phyloP scores from a whole-genome alignment of 2,113 vertebrate species.

The Lophotis ruficrista region DNA sequence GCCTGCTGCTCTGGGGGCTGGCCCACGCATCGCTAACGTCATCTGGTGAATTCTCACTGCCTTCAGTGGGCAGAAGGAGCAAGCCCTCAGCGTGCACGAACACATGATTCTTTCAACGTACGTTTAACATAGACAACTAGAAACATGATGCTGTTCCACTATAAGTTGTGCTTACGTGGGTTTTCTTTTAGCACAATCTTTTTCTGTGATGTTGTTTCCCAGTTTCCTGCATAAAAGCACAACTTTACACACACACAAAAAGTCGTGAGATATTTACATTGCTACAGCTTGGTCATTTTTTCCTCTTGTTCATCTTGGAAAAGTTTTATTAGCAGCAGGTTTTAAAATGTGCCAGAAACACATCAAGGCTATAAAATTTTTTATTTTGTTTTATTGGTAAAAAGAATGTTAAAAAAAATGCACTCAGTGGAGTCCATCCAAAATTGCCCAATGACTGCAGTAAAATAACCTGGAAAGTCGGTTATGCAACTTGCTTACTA shows the following conservation, averaged over 20 bases:
- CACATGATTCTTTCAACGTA: background rate
- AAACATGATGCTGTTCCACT: background rate
- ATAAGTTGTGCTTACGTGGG: background rate
- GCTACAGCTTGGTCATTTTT: constrained; percentile 23
- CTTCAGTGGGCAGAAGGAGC: background rate
- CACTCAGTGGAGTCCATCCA: background rate
- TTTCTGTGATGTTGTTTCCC: background rate
- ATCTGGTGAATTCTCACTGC: background rate
- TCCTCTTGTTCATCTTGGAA: constrained; percentile 18
- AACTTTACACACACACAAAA: background rate
- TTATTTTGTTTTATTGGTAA: constrained; percentile 48
- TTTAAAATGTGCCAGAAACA: constrained; percentile 39
- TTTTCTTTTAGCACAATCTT: background rate
- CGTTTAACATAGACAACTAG: background rate
- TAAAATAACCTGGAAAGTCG: constrained; percentile 40
- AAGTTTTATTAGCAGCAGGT: constrained; percentile 45
- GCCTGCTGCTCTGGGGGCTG: background rate
- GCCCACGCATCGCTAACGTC: background rate
- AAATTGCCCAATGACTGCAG: background rate
- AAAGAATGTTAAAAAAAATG: constrained; percentile 25
- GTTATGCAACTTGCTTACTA: background rate
- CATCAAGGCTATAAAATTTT: constrained; percentile 45
- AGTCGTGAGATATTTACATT: background rate
- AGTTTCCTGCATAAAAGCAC: background rate
- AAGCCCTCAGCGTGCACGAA: background rate